phyloP scores from a whole-genome alignment of 2,797 vertebrate species.

The Rhinella marina region DNA sequence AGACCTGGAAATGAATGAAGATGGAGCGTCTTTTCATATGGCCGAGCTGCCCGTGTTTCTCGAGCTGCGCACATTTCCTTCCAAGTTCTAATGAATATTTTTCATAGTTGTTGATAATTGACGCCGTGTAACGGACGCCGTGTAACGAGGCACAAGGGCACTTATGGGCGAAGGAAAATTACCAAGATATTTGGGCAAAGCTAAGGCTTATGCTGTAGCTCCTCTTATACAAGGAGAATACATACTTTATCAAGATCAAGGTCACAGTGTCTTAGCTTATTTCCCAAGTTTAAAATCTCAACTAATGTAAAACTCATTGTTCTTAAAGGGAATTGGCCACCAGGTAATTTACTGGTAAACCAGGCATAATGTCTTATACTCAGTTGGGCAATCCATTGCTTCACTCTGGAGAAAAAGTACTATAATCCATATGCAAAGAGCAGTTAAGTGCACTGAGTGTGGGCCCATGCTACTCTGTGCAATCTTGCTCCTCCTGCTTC shows the following conservation, averaged over 20 bases:
- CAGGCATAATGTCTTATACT: too few species aligned
- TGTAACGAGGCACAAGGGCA: background rate
- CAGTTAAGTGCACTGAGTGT: too few species aligned
- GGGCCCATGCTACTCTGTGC: too few species aligned
- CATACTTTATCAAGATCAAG: background rate
- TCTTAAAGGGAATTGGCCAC: background rate
- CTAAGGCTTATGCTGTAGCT: background rate
- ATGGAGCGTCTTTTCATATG: background rate
- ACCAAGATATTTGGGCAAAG: background rate
- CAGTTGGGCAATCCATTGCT: too few species aligned
- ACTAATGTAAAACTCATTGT: background rate
- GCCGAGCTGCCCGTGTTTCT: background rate
- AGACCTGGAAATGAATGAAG: slow-evolving; percentile 29
- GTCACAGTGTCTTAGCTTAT: background rate
- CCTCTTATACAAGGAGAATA: background rate
- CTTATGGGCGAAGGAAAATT: background rate
- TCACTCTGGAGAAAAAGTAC: too few species aligned
- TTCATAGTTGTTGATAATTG: background rate
- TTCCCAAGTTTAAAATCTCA: background rate
- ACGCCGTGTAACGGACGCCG: background rate
- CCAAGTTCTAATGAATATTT: slow-evolving; percentile 31
- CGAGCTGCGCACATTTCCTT: background rate
- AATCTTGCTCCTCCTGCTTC: too few species aligned
- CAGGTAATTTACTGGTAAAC: too few species aligned
- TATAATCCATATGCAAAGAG: too few species aligned